Evolutionary conservation across 2,888 invertebrate species (phyloP), one percentile per base, ranked within the genome.

Genomic region (Carcina quercana): DNA sequence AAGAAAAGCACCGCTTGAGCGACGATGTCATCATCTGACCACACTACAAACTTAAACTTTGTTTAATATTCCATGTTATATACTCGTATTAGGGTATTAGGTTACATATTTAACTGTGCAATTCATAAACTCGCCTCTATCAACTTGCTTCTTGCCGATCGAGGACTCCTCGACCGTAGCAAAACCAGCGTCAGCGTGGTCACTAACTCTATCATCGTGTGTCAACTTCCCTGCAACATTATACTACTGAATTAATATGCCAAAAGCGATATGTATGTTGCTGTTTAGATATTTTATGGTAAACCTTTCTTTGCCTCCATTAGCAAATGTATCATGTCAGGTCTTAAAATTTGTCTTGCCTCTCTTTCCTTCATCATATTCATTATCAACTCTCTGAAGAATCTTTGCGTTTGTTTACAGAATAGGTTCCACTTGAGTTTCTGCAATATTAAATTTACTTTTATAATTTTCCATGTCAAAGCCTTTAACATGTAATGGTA

Each of bases 301-400:
- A n/a, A 11, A 64, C 76, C 83, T 53, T 78, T 80, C 35, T 74
- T 79, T 5, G 86, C 80, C 49, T 87, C 83, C 71, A 87, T 71
- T 1, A 88, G 58, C 5, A 87, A 44, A 30, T 88, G 78, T 13
- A 88, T 83, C 84, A 88, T 86, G 38, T 86, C 85, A 1, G 75
- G 74, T 12, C 86, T 60, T 6, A 73, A 47, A 10, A 82, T 74
- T 4, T 73, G 55, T 1, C 61, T 34, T 15, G 55, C 34, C 17
- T 75, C 65, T 0, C 85, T 59, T 3, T 72, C 50, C 17, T 56
- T 51, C 61, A 86, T 84, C 1, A 80, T 66, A 2, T 51, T 57
- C 11, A 59, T 34, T 1, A 84, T 72, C 15, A 80, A 36, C 0
- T 55, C 44, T n/a, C 45, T 59, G 34, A 85, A 80, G 43, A 74